phyloP scores from a whole-genome alignment of 2,888 invertebrate species.

The Caenorhabditis japonica region DNA sequence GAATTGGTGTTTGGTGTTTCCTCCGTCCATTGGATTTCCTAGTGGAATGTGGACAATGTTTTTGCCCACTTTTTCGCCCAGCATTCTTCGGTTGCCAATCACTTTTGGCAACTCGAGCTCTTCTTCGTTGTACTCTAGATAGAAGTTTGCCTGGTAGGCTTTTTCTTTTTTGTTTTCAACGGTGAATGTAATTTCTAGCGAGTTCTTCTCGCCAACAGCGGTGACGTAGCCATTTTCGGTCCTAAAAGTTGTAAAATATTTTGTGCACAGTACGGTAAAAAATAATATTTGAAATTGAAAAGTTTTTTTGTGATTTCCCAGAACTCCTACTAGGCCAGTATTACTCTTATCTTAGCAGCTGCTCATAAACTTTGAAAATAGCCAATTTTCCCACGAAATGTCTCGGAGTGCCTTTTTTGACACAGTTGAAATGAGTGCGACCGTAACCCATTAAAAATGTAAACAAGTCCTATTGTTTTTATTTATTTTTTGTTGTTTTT shows the following conservation, averaged over 20 bases:
- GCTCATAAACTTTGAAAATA: too few species aligned
- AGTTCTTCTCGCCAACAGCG: slow-evolving; percentile 77
- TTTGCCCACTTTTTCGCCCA: slow-evolving; percentile 59
- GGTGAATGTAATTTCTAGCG: slow-evolving; percentile 76
- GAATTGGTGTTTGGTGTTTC: slow-evolving; percentile 63
- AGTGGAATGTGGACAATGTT: slow-evolving; percentile 62
- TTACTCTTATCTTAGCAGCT: too few species aligned
- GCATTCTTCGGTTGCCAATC: slow-evolving; percentile 29
- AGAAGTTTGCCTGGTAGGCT: slow-evolving; percentile 74
- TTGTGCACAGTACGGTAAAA: background rate
- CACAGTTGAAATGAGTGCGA: too few species aligned
- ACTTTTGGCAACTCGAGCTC: slow-evolving; percentile 74
- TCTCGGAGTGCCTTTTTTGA: too few species aligned
- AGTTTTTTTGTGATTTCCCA: too few species aligned
- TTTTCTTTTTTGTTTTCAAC: slow-evolving; percentile 78
- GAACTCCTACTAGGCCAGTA: too few species aligned
- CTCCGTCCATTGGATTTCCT: slow-evolving; percentile 74
- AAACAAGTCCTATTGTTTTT: too few species aligned
- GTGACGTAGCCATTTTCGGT: slow-evolving; percentile 74
- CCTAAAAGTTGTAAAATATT: slow-evolving; percentile 37
- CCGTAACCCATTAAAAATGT: too few species aligned
- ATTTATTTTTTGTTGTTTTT: too few species aligned
- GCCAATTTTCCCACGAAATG: too few species aligned
- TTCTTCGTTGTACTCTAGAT: slow-evolving; percentile 71
- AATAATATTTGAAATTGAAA: too few species aligned